Percentiles rank a stretch among this genome's conserved stretches.
Evolutionary conservation across 1,140 invertebrate species (phyloP).

Genomic region (Cyrtorhinus lividipennis): DNA sequence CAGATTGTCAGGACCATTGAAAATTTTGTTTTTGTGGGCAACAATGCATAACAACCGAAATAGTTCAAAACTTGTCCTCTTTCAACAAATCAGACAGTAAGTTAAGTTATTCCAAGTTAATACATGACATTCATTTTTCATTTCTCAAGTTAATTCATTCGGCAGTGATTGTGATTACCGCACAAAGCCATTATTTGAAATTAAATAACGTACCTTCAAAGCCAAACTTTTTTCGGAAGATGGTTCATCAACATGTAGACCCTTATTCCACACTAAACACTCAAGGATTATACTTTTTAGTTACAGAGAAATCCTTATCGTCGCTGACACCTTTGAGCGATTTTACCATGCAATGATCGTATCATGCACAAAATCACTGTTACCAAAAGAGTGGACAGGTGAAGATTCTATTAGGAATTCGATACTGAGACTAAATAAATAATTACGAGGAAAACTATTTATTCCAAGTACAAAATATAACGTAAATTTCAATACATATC

Average conservation of each 20-base stretch:
- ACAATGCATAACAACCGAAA: no score
- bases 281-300: neutral
- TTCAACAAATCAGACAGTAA: neutral
- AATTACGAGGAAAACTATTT: neutral
- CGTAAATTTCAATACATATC: neutral
- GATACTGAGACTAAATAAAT: no score
- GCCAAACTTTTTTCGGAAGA: neutral
- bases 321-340: neutral
- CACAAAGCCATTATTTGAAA: neutral
- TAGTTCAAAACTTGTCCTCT: no score
- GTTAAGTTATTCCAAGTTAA: no score
- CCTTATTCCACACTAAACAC: conserved; percentile 15
- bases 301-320: neutral
- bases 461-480: neutral
- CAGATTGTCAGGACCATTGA: no score
- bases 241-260: conserved; percentile 18
- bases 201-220: neutral
- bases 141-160: no score
- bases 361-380: neutral
- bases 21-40: no score
- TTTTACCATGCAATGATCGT: neutral
- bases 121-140: no score
- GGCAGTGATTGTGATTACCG: neutral
- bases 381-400: neutral
- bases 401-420: no score